These are phyloP conservation scores for Hirtodrosophila histrioides DNA, from an alignment of 2,888 invertebrate species.

Conservation along the genomic window DNA sequence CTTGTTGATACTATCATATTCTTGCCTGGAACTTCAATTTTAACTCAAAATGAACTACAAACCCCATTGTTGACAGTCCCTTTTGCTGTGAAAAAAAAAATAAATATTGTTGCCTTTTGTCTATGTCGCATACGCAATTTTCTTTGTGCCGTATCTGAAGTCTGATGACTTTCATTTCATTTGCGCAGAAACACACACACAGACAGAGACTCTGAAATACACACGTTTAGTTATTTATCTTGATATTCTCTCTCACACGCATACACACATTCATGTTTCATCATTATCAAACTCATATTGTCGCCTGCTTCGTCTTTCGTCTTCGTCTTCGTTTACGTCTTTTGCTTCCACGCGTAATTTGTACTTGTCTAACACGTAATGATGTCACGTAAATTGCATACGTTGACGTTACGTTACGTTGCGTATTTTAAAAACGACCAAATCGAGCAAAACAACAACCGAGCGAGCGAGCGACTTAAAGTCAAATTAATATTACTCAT, in stretches of 20 bases:
- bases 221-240: conserved; percentile 69
- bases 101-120: conserved; percentile 58
- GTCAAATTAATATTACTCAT: conserved; percentile 77
- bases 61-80: too few relatives aligned
- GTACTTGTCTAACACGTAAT: conserved; percentile 81
- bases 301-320: conserved; percentile 57
- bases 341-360: conserved; percentile 69
- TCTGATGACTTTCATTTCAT: conserved; percentile 77
- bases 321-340: conserved; percentile 25
- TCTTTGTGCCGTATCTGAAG: conserved; percentile 55
- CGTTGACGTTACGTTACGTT: conserved; percentile 70
- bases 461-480: conserved; percentile 61
- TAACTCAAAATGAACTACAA: neutral
- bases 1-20: conserved; percentile 10
- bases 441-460: conserved; percentile 46
- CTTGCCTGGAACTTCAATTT: conserved; percentile 47
- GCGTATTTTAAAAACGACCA: conserved; percentile 54
- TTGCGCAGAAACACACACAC: conserved; percentile 47
- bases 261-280: conserved; percentile 66
- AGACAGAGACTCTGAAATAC: conserved; percentile 8
- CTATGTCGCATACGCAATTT: conserved; percentile 65
- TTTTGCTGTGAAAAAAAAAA: neutral
- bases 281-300: conserved; percentile 80
- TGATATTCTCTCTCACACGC: conserved; percentile 54
- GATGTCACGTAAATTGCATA: conserved; percentile 82